Base-by-base conservation (phyloP, 30 jellyfish, hydroid and myxozoan species). In the Cassiopea xamachana region DNA sequence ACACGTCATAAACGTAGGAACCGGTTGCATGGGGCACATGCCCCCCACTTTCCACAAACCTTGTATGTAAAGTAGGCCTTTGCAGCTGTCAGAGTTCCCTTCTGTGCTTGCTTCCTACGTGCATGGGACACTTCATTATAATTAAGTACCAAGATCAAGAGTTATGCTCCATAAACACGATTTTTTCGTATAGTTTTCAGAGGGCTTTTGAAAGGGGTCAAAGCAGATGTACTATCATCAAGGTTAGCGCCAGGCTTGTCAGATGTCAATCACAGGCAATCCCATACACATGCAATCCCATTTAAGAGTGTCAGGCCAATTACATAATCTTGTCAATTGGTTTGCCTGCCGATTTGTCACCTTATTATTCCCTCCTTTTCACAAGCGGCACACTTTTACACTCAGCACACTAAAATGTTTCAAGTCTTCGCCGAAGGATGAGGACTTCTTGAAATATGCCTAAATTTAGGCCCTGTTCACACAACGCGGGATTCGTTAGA, bases 371-470 rank as follows among this genome's bases (percentile, higher is more conserved):
- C 90, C 90, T 69, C 83, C 90, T 68, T 10, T 82, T 82, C 49
- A 69, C 27, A 75, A 16, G 59, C 84, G 59, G 83, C 12, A 16
- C 68, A 83, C 75, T 45, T 82, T 46, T 82, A 7, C 19, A 18
- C 82, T 74, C 58, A 7, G 48, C 82, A 51, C 51, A 14, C 45
- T 67, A 16, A 49, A 39, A 48, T 2, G 73, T 71, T 12, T 68
- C 90, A 82, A 82, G 16, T 82, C 90, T 46, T 62, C 90, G 68
- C 90, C 81, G 14, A 67, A 43, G 73, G 48, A n/a, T 82, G 74
- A 46, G 4, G 16, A 60, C 50, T 46, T 48, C 74, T 64, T 13
- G 44, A 6, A 2, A 51, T 51, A 16, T 12, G 87, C 87, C 75
- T 79, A 79, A 79, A 14, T 79, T 48, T 79, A 79, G 85, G 17